Conservation (phyloP, 2,888 invertebrate genomes). For the Epinotia ramella region DNA sequence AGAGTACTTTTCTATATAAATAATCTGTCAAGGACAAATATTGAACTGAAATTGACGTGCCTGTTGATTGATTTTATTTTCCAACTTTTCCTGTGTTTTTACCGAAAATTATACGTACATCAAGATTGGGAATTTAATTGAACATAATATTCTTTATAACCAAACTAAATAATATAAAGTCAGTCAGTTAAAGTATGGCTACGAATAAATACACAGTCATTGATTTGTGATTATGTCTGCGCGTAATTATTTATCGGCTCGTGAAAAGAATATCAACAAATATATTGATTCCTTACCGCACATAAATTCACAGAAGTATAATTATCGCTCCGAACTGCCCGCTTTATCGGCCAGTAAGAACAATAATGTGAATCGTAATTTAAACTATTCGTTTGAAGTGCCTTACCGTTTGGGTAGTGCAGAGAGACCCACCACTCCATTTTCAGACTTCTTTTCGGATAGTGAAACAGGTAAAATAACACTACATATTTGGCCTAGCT, state of each 20-base stretch:
- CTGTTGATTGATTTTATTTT: slow-evolving; percentile 44
- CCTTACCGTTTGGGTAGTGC: slow-evolving; percentile 63
- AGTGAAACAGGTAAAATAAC: slow-evolving; percentile 72
- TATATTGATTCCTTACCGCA: slow-evolving; percentile 75
- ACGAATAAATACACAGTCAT: slow-evolving; percentile 21
- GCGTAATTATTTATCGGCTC: slow-evolving; percentile 74
- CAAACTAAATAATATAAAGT: background rate
- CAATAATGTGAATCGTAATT: slow-evolving; percentile 69
- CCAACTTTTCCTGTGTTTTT: slow-evolving; percentile 27
- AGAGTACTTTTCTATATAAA: no score
- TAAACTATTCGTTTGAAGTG: slow-evolving; percentile 69
- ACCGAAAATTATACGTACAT: background rate
- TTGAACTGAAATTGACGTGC: slow-evolving; percentile 27
- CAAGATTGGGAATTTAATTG: background rate
- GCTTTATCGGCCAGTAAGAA: slow-evolving; percentile 70
- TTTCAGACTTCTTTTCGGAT: slow-evolving; percentile 79
- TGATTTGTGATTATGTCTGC: slow-evolving; percentile 76
- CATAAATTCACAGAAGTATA: slow-evolving; percentile 72
- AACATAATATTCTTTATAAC: background rate
- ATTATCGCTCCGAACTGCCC: slow-evolving; percentile 70
- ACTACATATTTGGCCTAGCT: background rate
- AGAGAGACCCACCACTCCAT: slow-evolving; percentile 74
- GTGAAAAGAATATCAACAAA: slow-evolving; percentile 74
- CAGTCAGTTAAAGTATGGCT: slow-evolving; percentile 20
- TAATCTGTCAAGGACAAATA: slow-evolving; percentile 12